These are phyloP conservation scores for Liparis tanakae DNA, from an alignment of 2,797 vertebrate genomes.

Conservation along the genomic window DNA sequence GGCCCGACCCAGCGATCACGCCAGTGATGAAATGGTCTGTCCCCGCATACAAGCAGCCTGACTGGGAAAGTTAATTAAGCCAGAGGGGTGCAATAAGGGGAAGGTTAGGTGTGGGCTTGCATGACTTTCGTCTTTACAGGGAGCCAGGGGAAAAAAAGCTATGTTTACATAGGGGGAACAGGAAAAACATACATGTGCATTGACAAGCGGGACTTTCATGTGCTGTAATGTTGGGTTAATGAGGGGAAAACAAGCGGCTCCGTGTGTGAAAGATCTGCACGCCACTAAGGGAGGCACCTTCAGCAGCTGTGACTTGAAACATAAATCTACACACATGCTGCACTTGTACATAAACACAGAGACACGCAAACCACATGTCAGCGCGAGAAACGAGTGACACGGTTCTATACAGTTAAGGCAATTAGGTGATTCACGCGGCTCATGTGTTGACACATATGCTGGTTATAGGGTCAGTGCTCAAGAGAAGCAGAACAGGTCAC, in stretches of 20 bases:
- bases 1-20: slow-evolving; percentile 42
- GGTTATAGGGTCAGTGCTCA: slow-evolving; percentile 31
- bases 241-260: slow-evolving; percentile 56
- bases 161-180: slow-evolving; percentile 50
- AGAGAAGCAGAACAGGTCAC: slow-evolving; percentile 48
- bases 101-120: slow-evolving; percentile 9
- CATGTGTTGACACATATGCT: slow-evolving; percentile 50
- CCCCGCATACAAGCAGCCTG: slow-evolving; percentile 46
- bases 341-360: slow-evolving; percentile 44
- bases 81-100: slow-evolving; percentile 19
- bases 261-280: slow-evolving; percentile 40
- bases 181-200: slow-evolving; percentile 60
- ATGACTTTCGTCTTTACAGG: slow-evolving; percentile 30
- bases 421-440: slow-evolving; percentile 38
- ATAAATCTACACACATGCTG: slow-evolving; percentile 37
- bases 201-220: slow-evolving; percentile 64
- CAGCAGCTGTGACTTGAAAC: slow-evolving; percentile 58
- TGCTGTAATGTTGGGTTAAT: slow-evolving; percentile 60
- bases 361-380: slow-evolving; percentile 47
- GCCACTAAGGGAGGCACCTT: slow-evolving; percentile 32
- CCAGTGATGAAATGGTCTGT: slow-evolving; percentile 62
- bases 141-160: slow-evolving; percentile 33
- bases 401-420: slow-evolving; percentile 2
- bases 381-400: slow-evolving; percentile 40
- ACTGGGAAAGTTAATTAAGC: slow-evolving; percentile 61